A percentile compares a stretch with the other conserved stretches of the same genome.
These are phyloP conservation scores for Thelaira solivaga DNA, from an alignment of 2,888 invertebrate species.

Conservation along the genomic window DNA sequence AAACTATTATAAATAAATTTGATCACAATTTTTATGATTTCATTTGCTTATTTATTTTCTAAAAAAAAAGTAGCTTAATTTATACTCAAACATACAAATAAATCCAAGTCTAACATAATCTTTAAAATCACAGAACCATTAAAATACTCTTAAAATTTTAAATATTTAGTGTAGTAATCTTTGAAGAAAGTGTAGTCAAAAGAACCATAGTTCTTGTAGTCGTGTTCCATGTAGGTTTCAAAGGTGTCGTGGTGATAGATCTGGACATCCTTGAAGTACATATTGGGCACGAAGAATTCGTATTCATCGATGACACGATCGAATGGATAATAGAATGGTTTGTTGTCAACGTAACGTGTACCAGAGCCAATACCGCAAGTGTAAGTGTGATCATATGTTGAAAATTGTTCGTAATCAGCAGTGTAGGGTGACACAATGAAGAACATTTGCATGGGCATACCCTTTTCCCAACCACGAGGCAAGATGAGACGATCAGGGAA, in stretches of 20 bases:
- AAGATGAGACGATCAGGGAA: constrained; percentile 81
- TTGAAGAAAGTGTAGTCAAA: constrained; percentile 64
- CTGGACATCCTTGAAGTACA: constrained; percentile 81
- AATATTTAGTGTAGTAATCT: constrained; percentile 59
- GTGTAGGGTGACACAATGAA: constrained; percentile 79
- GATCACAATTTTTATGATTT: no score
- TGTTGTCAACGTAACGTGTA: constrained; percentile 79
- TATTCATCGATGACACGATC: constrained; percentile 81
- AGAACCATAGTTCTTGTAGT: constrained; percentile 65
- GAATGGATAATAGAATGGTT: constrained; percentile 84
- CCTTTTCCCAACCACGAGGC: constrained; percentile 80
- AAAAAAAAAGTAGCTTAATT: no score
- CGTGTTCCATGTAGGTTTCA: constrained; percentile 62
- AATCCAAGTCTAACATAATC: no score
- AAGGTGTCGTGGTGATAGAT: constrained; percentile 65
- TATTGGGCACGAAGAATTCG: constrained; percentile 82
- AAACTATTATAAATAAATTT: no score
- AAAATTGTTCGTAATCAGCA: constrained; percentile 69
- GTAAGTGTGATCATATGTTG: constrained; percentile 76
- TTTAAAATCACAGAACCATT: no score
- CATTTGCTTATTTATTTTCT: no score
- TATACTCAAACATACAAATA: no score
- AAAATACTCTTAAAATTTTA: no score
- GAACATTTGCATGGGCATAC: constrained; percentile 81
- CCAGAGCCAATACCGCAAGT: constrained; percentile 79